Base-by-base conservation (phyloP, 2,888 invertebrate species). In the Xestoiulus laeticollis region DNA sequence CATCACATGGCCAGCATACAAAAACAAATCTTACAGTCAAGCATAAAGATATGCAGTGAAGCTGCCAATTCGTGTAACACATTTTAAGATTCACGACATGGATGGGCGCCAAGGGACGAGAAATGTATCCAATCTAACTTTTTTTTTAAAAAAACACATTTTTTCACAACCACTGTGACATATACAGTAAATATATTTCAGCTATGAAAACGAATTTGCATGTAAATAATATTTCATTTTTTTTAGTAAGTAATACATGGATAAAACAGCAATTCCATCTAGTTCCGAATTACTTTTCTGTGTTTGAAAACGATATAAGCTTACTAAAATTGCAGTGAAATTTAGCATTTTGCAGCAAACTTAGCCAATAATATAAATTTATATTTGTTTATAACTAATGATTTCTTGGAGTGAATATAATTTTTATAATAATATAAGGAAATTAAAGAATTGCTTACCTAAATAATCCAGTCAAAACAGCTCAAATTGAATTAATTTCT, bases 1-100 rank as follows among this genome's bases (percentile, higher is more conserved):
- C n/a, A 59, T n/a, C n/a, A 59, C 59, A 59, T 59, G 59, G n/a
- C 59, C n/a, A 59, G 59, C 14, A 59, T 59, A 59, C n/a, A 16
- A 59, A 59, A 59, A 59, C 59, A n/a, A 48, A n/a, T 59, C n/a
- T 59, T 59, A n/a, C 59, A 59, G 59, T n/a, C 59, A n/a, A 59
- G 59, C n/a, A 59, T 48, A 48, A 48, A 19, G 48, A 48, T 48
- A n/a, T 4, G n/a, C n/a, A 4, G 14, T 59, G 59, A 59, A 22
- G n/a, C n/a, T 59, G 19, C 59, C 59, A 59, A 1, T 59, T 6
- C 59, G 19, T 59, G 59, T 59, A 19, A 19, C 48, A 48, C 48
- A 48, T 16, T 48, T 48, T 48, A 12, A 48, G 48, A 48, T 48
- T 48, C 59, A 59, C n/a, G 59, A n/a, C 48, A 48, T 59, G 6